Base-by-base conservation (phyloP, 2,797 vertebrate species). In the Sternotherus odoratus region DNA sequence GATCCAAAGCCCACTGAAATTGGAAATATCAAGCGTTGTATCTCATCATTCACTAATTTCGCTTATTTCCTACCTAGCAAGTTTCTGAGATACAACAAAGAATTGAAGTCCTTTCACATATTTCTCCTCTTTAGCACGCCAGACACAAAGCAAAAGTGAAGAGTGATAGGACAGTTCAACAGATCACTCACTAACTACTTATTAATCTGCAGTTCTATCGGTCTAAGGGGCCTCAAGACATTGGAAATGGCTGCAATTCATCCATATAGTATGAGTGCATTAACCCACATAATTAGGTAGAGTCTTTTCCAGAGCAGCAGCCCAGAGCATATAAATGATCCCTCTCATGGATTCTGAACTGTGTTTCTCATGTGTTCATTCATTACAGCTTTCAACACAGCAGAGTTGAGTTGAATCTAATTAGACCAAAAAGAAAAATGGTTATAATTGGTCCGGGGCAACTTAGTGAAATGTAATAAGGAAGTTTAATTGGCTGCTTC, bases 391-490 rank as follows among this genome's bases (percentile, higher is more conserved):
- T 89, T 86, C 95, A 83, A 77, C 79, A 30, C 74, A 4, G 30
- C 56, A 79, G 82, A 94, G 78, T 79, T 90, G 82, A 89, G 78
- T 83, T 88, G 28, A 95, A 90, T 86, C 86, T 97, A 95, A 97
- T 97, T 95, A 96, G 82, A 82, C 74, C 93, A 93, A 87, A 83
- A 96, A 96, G 91, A 97, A 95, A 95, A 93, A 92, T 54, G 60
- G 49, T 74, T 96, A 49, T 96, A 96, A 97, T 95, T 96, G 95
- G 60, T 94, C 87, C 66, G 88, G 83, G 92, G 83, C 92, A 96
- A 75, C 80, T 93, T 82, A 88, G 91, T 90, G 79, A 91, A 92
- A 95, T 1, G 24, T 85, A 94, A 93, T 87, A 87, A 91, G 43
- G 78, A 60, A 78, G n/a, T 92, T 96, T 94, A 97, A 96, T 95